phyloP scores from a whole-genome alignment of 2,888 invertebrate genomes.

The Cistogaster globosa region DNA sequence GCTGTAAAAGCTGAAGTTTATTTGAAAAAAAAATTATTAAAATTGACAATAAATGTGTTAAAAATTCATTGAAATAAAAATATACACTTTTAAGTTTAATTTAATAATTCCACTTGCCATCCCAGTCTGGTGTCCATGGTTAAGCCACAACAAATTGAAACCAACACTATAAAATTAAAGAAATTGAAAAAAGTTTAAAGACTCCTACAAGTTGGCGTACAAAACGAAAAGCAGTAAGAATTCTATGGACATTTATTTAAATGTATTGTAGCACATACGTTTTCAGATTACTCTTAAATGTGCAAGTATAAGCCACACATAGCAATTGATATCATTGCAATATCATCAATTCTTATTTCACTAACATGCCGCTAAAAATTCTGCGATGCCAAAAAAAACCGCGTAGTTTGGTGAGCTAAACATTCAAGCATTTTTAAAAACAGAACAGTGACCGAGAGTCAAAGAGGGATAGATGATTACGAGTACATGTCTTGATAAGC shows the following conservation, averaged over 20 bases:
- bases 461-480: constrained; percentile 46
- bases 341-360: constrained; percentile 69
- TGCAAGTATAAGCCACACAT: constrained; percentile 28
- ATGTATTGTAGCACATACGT: constrained; percentile 19
- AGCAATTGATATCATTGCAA: constrained; percentile 67
- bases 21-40: no score
- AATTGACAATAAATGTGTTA: no score
- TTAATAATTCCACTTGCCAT: no score
- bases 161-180: constrained; percentile 31
- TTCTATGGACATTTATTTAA: constrained; percentile 6
- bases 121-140: not conserved
- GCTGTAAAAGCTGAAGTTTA: no score
- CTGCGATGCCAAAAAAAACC: constrained; percentile 60
- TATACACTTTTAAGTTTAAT: no score
- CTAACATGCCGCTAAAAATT: constrained; percentile 69
- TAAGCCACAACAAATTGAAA: constrained; percentile 21
- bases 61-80: no score
- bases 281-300: not conserved
- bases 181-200: constrained; percentile 25
- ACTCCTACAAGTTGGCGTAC: constrained; percentile 65
- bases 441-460: not conserved
- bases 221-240: constrained; percentile 9
- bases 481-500: constrained; percentile 71
- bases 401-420: constrained; percentile 64
- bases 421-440: constrained; percentile 39